phyloP scores from a whole-genome alignment of 2,113 vertebrate species.

The Martes martes region DNA sequence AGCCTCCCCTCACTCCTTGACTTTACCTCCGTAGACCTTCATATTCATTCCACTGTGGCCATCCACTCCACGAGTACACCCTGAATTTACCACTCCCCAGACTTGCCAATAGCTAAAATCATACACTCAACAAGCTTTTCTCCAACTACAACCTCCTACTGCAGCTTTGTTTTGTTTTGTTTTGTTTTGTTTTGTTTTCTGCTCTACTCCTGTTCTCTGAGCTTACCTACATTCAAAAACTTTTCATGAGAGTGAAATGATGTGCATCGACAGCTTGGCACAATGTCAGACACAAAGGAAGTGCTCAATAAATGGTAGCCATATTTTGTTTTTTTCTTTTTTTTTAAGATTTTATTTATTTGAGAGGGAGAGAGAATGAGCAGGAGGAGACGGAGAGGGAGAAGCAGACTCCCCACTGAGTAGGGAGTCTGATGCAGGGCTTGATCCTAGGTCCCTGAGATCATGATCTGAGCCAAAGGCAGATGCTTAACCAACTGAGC shows the following conservation, averaged over 20 bases:
- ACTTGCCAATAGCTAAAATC: slow-evolving; percentile 19
- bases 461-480: background rate
- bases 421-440: background rate
- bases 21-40: background rate
- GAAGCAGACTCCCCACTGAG: background rate
- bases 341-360: background rate
- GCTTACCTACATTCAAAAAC: background rate
- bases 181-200: background rate
- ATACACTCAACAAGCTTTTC: background rate
- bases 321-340: background rate
- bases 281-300: background rate
- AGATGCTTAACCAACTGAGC: background rate
- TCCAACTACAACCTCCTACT: background rate
- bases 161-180: background rate
- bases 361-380: background rate
- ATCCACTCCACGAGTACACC: background rate
- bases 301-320: background rate
- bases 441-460: background rate
- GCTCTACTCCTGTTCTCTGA: background rate
- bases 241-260: background rate
- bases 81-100: background rate
- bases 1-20: background rate
- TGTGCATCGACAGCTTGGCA: background rate
- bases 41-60: background rate
- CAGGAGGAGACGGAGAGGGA: background rate